These are phyloP conservation scores for Gymnodraco acuticeps DNA, from an alignment of 2,797 vertebrate genomes.

Conservation along the genomic window DNA sequence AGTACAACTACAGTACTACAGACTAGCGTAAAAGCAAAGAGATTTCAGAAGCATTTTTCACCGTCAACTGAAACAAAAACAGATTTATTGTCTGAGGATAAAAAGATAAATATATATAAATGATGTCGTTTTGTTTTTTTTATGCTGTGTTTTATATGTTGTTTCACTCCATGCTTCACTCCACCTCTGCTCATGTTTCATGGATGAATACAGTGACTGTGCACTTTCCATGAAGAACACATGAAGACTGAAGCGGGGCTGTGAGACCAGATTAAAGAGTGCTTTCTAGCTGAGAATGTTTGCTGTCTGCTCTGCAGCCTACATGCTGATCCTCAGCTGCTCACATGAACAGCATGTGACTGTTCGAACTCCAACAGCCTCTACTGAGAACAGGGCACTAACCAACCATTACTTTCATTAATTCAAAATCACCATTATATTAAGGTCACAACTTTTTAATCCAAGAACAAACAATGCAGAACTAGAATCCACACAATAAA, in stretches of 20 bases:
- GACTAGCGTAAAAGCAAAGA: too few relatives aligned
- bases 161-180: neutral
- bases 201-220: neutral
- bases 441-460: too few relatives aligned
- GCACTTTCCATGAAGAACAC: neutral
- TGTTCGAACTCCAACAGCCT: constrained; percentile 1
- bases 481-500: too few relatives aligned
- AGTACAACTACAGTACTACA: too few relatives aligned
- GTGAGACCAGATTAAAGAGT: neutral
- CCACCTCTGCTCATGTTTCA: neutral
- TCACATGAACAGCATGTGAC: constrained; percentile 74
- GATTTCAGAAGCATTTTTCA: too few relatives aligned
- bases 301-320: neutral
- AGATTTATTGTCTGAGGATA: neutral
- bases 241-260: too few relatives aligned
- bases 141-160: neutral
- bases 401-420: too few relatives aligned
- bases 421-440: too few relatives aligned
- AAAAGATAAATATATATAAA: too few relatives aligned
- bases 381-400: neutral
- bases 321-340: constrained; percentile 29
- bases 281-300: neutral
- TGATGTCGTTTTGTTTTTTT: too few relatives aligned
- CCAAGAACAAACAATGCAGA: too few relatives aligned
- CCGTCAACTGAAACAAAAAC: neutral